A percentile compares a stretch with the other conserved stretches of the same genome.
These are phyloP conservation scores for Camelus dromedarius DNA, from an alignment of 2,113 vertebrate species.

Conservation along the genomic window DNA sequence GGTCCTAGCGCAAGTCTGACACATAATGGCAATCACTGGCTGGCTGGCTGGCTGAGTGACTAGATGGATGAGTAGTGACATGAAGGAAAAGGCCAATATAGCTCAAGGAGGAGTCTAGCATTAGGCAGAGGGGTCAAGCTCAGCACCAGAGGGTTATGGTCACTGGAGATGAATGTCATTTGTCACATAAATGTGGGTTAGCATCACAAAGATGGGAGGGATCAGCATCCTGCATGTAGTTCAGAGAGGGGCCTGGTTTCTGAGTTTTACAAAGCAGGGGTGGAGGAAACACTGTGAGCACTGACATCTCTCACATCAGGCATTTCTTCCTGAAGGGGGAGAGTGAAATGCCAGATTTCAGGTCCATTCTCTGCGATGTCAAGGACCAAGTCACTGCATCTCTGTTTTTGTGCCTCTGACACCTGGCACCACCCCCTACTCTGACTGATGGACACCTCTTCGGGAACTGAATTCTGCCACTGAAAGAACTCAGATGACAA, in stretches of 20 bases:
- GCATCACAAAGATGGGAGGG: slow-evolving; percentile 76
- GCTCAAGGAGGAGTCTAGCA: background rate
- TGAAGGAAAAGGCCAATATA: background rate
- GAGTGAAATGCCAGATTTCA: background rate
- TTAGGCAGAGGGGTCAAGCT: background rate
- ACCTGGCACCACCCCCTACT: background rate
- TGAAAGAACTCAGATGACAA: background rate
- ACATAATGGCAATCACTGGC: background rate
- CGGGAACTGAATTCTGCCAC: background rate
- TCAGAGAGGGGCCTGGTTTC: background rate
- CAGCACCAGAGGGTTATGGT: background rate
- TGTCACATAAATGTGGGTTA: background rate
- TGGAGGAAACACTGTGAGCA: background rate
- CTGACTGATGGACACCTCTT: background rate
- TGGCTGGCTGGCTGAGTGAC: background rate
- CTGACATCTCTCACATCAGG: background rate
- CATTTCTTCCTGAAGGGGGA: background rate
- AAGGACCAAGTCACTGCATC: background rate
- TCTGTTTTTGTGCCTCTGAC: background rate
- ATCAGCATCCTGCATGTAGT: background rate
- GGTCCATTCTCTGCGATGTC: background rate
- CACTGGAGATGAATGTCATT: background rate
- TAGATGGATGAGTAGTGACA: background rate
- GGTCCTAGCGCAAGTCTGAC: background rate
- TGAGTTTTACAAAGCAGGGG: background rate